A percentile compares a stretch with the other conserved stretches of the same genome.
phyloP scores from a whole-genome alignment of 2,888 invertebrate species.

The Sphecodes monilicornis region DNA sequence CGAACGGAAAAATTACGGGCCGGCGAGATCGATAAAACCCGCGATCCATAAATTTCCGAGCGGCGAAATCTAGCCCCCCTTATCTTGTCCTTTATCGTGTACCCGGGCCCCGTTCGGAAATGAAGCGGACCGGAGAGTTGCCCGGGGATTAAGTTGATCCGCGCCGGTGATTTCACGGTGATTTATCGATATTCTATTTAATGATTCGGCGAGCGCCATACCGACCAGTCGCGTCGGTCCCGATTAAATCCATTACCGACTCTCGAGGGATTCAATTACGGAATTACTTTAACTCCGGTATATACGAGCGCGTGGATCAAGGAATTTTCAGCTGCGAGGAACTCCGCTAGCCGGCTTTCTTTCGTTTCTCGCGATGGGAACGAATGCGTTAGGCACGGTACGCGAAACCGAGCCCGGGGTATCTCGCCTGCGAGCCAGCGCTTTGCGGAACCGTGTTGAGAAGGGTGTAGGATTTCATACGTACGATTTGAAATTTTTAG shows the following conservation, averaged over 20 bases:
- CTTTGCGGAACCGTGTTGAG: not conserved
- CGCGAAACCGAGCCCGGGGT: not conserved
- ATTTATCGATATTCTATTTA: constrained; percentile 39
- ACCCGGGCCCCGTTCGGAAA: constrained; percentile 28
- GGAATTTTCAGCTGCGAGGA: not conserved
- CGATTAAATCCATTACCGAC: not conserved
- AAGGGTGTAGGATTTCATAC: not conserved
- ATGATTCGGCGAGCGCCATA: not conserved
- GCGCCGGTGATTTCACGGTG: constrained; percentile 27
- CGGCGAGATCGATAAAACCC: constrained; percentile 54
- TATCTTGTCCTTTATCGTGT: constrained; percentile 56
- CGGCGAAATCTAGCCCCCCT: constrained; percentile 34
- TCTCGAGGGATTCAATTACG: constrained; percentile 1
- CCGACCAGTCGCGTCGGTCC: not conserved
- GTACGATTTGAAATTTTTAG: not conserved
- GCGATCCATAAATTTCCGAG: constrained; percentile 55
- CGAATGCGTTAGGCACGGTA: not conserved
- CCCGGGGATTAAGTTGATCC: constrained; percentile 31
- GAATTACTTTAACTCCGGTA: constrained; percentile 1
- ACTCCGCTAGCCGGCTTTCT: not conserved
- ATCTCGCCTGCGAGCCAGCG: not conserved
- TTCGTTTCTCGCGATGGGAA: not conserved
- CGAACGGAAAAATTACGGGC: constrained; percentile 50
- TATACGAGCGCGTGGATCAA: constrained; percentile 4
- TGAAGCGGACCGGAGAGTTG: constrained; percentile 32